Percentiles rank a stretch among this genome's conserved stretches.
phyloP scores from a whole-genome alignment of 2,888 invertebrate species.

The Platycnemis pennipes region DNA sequence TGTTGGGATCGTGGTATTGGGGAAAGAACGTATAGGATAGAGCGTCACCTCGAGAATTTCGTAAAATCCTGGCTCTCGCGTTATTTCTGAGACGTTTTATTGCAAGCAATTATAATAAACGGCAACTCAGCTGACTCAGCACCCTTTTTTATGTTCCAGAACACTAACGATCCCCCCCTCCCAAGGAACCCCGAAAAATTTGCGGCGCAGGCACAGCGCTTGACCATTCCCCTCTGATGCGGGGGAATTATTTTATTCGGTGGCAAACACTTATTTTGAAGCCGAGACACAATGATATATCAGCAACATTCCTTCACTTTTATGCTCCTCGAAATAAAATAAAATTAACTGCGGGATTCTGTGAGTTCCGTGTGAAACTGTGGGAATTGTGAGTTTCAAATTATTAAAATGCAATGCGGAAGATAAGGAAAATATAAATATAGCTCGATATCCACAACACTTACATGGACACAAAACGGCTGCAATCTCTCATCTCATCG shows the following conservation, averaged over 20 bases:
- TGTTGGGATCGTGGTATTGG: not conserved
- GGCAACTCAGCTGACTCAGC: slow-evolving; percentile 27
- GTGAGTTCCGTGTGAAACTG: too few species aligned
- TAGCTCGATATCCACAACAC: too few species aligned
- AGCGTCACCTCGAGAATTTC: not conserved
- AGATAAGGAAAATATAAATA: too few species aligned
- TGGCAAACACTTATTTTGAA: not conserved
- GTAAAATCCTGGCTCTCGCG: not conserved
- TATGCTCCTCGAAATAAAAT: too few species aligned
- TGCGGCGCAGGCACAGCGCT: not conserved
- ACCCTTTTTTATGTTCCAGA: not conserved
- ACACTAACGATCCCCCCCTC: not conserved
- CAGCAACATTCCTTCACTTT: not conserved
- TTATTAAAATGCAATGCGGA: too few species aligned
- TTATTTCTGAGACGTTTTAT: not conserved
- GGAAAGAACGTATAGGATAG: not conserved
- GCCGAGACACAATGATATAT: not conserved
- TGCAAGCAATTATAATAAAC: not conserved
- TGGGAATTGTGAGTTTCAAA: too few species aligned
- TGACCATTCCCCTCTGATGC: not conserved
- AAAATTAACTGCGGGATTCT: too few species aligned
- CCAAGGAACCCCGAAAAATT: not conserved
- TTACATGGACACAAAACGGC: too few species aligned
- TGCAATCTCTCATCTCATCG: too few species aligned
- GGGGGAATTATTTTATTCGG: not conserved